Evolutionary conservation across 2,797 vertebrate species (phyloP).

Genomic region (Toxotes lorentzi): DNA sequence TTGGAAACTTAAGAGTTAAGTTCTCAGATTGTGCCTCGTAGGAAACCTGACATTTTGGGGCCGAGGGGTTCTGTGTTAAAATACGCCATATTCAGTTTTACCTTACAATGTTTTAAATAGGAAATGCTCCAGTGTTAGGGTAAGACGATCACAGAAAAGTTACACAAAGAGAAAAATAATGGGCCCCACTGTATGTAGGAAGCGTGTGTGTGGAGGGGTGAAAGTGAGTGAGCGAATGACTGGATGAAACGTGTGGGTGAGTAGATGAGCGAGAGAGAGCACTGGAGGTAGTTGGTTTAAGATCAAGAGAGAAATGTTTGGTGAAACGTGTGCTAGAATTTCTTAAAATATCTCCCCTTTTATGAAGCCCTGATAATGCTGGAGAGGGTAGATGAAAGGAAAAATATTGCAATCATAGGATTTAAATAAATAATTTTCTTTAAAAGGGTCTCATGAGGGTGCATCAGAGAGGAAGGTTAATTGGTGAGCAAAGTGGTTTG

Average conservation of each 20-base stretch:
- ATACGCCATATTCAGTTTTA: slow-evolving; percentile 50
- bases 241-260: slow-evolving; percentile 39
- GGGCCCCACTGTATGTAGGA: slow-evolving; percentile 39
- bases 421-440: slow-evolving; percentile 37
- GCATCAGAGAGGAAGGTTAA: slow-evolving; percentile 43
- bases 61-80: slow-evolving; percentile 41
- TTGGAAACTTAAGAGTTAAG: slow-evolving; percentile 30
- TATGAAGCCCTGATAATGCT: slow-evolving; percentile 34
- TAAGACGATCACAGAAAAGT: slow-evolving; percentile 36
- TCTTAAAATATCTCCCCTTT: slow-evolving; percentile 25
- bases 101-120: slow-evolving; percentile 37
- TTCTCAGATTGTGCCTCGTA: slow-evolving; percentile 65
- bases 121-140: slow-evolving; percentile 58
- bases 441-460: slow-evolving; percentile 27
- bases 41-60: slow-evolving; percentile 17
- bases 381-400: slow-evolving; percentile 46
- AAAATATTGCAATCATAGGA: slow-evolving; percentile 39
- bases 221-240: slow-evolving; percentile 28
- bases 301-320: slow-evolving; percentile 32
- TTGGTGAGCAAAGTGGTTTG: slow-evolving; percentile 33
- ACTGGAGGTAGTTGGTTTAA: slow-evolving; percentile 1
- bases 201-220: slow-evolving; percentile 20
- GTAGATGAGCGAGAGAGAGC: slow-evolving; percentile 9
- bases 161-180: slow-evolving; percentile 39
- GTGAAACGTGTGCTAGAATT: slow-evolving; percentile 18